These are phyloP conservation scores for Ladona fulva DNA, from an alignment of 1,140 invertebrate species.

Conservation along the genomic window DNA sequence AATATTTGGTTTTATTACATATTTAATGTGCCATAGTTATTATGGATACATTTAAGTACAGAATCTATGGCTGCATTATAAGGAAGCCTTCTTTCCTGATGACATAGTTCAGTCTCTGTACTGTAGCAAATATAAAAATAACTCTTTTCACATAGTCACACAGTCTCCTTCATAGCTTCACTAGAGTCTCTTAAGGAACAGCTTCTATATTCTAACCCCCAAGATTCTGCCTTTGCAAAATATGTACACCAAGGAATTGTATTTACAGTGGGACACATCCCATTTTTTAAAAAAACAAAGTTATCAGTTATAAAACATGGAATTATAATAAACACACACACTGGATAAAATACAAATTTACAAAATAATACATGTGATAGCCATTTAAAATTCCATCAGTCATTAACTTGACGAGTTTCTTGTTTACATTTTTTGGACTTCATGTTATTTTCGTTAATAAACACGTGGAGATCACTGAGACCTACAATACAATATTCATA, in stretches of 20 bases:
- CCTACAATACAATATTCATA: slow-evolving; percentile 1
- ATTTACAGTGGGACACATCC: background rate
- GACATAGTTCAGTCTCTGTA: background rate
- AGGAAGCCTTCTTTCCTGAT: background rate
- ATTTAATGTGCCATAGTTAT: background rate
- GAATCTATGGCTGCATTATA: background rate
- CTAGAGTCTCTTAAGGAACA: background rate
- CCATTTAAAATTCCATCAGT: slow-evolving; percentile 2
- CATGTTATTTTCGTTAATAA: background rate
- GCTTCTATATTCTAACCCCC: background rate
- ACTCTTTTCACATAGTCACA: background rate
- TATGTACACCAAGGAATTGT: background rate
- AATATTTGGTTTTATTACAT: background rate
- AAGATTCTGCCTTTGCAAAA: background rate
- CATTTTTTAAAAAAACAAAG: background rate
- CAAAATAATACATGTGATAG: background rate
- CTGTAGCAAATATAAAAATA: background rate
- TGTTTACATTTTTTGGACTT: background rate
- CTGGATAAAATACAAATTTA: slow-evolving; percentile 7
- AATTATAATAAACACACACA: background rate
- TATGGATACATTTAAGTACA: slow-evolving; percentile 2
- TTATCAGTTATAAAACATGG: background rate
- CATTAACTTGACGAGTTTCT: background rate
- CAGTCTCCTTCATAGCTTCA: background rate
- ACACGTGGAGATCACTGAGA: background rate